Evolutionary conservation across 2,797 vertebrate species (phyloP), one percentile per base, ranked within the genome.

Genomic region (Taenioides sp.): DNA sequence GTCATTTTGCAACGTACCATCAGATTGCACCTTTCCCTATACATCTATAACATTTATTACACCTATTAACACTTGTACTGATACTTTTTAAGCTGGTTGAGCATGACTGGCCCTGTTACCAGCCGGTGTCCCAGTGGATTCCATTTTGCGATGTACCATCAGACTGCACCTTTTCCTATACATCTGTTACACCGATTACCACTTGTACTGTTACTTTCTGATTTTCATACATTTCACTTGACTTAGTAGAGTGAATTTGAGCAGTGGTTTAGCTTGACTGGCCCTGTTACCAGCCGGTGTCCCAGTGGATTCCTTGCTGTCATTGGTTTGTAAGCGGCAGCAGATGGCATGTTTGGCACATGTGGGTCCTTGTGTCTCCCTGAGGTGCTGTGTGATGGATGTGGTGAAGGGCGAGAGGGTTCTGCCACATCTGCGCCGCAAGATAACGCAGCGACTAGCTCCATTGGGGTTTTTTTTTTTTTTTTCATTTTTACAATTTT

Each of bases 321-420:
- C 90, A 91, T 93, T 92, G 92, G 87, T 91, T 92, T 92, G 89
- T 92, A 93, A 93, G 91, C 90, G 92, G 81, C 84, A 85, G 89
- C 92, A 93, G 92, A 93, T 93, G 92, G 92, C 78, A 85, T 81
- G 84, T 84, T 90, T 92, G 90, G 90, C 88, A 76, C 90, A 79
- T 27, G 80, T 83, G 59, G 87, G 86, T 76, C 87, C 57, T 34
- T 86, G 86, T 87, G 89, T 88, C 88, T 93, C 92, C 91, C 92
- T 2, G 89, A 91, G 90, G 90, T 92, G 89, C 88, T 77, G 80
- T 85, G 84, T 93, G 91, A 93, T 93, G 92, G 89, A 93, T 93
- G 91, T 91, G 87, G 88, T 71, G 81, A 86, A 81, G 82, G 83
- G 86, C 43, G 85, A 83, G 79, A 73, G 85, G 85, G 86, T 81